Conservation (phyloP, 2,113 vertebrate species). For the Ginglymostoma cirratum region DNA sequence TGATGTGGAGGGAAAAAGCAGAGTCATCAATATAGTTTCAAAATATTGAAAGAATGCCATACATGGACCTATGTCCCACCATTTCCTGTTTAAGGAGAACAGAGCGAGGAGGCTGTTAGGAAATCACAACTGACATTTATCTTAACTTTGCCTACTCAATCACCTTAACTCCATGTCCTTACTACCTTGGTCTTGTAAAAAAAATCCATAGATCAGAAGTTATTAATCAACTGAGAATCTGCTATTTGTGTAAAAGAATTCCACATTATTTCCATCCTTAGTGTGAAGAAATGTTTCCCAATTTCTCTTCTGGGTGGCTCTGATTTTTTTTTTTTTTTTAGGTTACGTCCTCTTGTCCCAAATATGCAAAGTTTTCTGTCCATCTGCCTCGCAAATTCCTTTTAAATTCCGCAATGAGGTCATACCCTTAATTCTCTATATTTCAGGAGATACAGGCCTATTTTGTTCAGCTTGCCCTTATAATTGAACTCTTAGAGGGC, state of each 20-base stretch:
- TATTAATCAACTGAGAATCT: not conserved
- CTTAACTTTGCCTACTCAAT: not conserved
- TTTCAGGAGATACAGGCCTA: not conserved
- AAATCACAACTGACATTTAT: not conserved
- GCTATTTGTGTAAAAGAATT: not conserved
- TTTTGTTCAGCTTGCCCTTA: not conserved
- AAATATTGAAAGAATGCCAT: not conserved
- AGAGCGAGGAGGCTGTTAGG: not conserved
- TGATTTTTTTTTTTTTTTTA: too few relatives aligned
- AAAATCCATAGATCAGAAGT: not conserved
- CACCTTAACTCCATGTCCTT: not conserved
- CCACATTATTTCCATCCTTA: not conserved
- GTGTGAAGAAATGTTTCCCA: not conserved
- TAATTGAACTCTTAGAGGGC: not conserved
- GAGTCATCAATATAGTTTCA: not conserved
- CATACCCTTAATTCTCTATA: not conserved
- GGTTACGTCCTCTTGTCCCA: too few relatives aligned
- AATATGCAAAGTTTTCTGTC: too few relatives aligned
- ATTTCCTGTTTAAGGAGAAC: not conserved
- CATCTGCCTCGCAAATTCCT: not conserved
- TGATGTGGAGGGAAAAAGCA: not conserved
- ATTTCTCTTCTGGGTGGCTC: too few relatives aligned
- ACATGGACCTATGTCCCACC: not conserved
- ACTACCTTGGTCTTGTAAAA: not conserved
- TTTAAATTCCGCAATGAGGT: not conserved